Evolutionary conservation across 2,797 vertebrate species (phyloP), one percentile per base, ranked within the genome.

Genomic region (Xyrichtys novacula): DNA sequence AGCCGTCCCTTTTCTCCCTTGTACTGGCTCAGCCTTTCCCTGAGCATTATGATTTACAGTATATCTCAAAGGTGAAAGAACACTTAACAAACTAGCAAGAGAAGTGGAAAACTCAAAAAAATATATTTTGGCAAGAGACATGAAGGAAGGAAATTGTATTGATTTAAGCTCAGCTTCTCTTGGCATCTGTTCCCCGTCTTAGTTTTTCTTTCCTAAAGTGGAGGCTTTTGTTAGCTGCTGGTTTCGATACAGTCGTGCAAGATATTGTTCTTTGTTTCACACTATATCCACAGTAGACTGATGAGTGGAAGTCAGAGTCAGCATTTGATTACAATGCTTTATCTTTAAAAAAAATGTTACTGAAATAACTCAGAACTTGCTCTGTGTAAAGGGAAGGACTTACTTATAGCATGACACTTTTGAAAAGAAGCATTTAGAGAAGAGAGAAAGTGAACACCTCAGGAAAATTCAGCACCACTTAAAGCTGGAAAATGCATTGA

Each of bases 111-210:
- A 83, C 66, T 80, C 78, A 32, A 66, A 76, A 82, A 85, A 57
- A 66, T 76, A 17, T 67, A 70, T 85, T 84, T 81, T 83, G 83
- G 90, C 81, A 71, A 76, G 61, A 87, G 81, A 87, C 71, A 46
- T 69, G 71, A 84, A 71, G 77, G 74, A 55, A 88, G 87, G 88
- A 92, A 91, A 90, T 89, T 90, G 85, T 90, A 85, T 79, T 90
- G 90, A 92, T 93, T 92, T 86, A 91, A 84, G 57, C 67, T 74
- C 52, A 84, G 79, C 87, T 88, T 87, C 69, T 85, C 83, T 71
- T 86, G 85, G 85, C 90, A 84, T 86, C 53, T 69, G 60, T 86
- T 61, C 44, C 50, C 74, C 42, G 66, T 44, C 34, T 82, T 85
- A 25, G 5, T 61, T 76, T 87, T 74, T 74, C 57, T 80, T 59